Percentiles rank a stretch among this genome's conserved stretches.
Conservation (phyloP, 2,113 vertebrate genomes). For the Urocolius indicus region DNA sequence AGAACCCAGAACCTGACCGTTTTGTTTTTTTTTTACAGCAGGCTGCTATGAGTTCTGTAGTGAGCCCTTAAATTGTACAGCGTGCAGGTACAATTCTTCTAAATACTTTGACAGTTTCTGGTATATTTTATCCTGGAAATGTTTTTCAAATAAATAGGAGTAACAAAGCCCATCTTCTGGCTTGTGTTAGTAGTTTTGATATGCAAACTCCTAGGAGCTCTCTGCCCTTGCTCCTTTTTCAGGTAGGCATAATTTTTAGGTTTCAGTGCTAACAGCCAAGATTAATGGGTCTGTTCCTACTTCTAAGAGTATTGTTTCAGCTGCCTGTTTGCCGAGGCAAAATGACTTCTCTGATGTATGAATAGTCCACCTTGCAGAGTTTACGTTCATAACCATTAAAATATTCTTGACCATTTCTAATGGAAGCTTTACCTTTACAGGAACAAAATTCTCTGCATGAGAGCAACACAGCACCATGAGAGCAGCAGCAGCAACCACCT, state of each 20-base stretch:
- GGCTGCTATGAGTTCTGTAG: not conserved
- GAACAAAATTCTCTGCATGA: not conserved
- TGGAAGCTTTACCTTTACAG: not conserved
- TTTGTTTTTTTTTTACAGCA: not conserved
- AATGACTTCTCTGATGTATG: not conserved
- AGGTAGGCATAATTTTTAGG: not conserved
- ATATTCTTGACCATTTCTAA: not conserved
- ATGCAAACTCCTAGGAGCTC: not conserved
- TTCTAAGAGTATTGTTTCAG: constrained; percentile 37
- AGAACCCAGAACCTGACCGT: not conserved
- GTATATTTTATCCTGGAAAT: not conserved
- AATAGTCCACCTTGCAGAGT: not conserved
- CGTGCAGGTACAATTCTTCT: not conserved
- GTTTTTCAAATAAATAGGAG: not conserved
- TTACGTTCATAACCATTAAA: not conserved
- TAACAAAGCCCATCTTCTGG: not conserved
- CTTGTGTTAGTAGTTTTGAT: not conserved
- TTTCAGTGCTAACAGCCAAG: not conserved
- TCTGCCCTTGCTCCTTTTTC: not conserved
- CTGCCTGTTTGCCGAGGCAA: not conserved
- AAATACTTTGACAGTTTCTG: not conserved
- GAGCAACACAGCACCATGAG: no score
- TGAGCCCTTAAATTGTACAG: not conserved
- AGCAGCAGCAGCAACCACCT: no score
- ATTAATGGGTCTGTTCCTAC: constrained; percentile 4